phyloP scores from a whole-genome alignment of 2,113 vertebrate genomes.

The Nesogale talazaci region DNA sequence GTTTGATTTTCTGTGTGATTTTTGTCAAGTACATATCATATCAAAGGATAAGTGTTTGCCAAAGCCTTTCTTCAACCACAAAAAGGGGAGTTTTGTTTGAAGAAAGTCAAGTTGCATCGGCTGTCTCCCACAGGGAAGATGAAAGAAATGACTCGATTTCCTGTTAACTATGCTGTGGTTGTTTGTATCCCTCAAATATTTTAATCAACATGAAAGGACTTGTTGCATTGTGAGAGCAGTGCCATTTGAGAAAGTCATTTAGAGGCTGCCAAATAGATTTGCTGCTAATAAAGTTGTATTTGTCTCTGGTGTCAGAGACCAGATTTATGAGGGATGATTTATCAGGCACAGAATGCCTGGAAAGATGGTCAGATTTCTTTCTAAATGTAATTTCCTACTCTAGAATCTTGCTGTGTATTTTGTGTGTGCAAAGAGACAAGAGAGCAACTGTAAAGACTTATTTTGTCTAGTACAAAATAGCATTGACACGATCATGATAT shows the following conservation, averaged over 20 bases:
- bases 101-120: conserved; percentile 84
- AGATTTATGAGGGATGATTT: conserved; percentile 82
- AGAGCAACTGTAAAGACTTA: conserved; percentile 17
- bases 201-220: conserved; percentile 82
- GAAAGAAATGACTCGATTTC: conserved; percentile 83
- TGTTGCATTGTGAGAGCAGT: conserved; percentile 75
- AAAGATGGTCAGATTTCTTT: conserved; percentile 62
- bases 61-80: conserved; percentile 85
- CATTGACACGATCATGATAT: conserved; percentile 22
- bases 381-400: neutral
- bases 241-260: conserved; percentile 79
- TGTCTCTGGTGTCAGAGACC: conserved; percentile 80
- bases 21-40: conserved; percentile 87
- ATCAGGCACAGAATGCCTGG: conserved; percentile 61
- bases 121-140: conserved; percentile 81
- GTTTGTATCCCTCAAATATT: conserved; percentile 82
- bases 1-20: conserved; percentile 85
- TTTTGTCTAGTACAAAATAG: neutral
- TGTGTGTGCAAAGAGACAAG: conserved; percentile 31
- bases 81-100: conserved; percentile 86
- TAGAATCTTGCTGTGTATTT: conserved; percentile 54
- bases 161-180: conserved; percentile 83
- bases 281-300: conserved; percentile 83
- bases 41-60: conserved; percentile 87
- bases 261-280: conserved; percentile 79